Conservation (phyloP, 2,888 invertebrate genomes). For the Melinopterus prodromus region DNA sequence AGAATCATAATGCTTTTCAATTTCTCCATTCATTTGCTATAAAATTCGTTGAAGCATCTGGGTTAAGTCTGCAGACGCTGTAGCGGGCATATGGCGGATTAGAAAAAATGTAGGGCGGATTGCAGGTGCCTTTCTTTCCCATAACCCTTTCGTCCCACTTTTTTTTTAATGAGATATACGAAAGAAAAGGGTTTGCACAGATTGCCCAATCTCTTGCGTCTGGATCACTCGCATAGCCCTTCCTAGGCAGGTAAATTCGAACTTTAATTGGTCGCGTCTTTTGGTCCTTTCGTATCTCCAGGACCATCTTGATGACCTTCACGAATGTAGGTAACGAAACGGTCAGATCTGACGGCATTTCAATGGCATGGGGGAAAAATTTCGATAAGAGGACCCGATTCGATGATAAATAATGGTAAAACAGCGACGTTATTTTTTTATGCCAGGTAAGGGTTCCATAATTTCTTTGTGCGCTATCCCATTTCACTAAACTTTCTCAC, state of each 20-base stretch:
- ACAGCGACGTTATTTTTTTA: neutral
- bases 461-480: neutral
- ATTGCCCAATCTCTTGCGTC: conserved; percentile 32
- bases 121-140: conserved; percentile 46
- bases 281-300: conserved; percentile 15
- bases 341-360: neutral
- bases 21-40: neutral
- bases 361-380: neutral
- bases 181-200: conserved; percentile 38
- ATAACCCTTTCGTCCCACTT: conserved; percentile 43
- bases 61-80: neutral
- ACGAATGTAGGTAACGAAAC: conserved; percentile 4
- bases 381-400: neutral
- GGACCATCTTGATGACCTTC: conserved; percentile 7
- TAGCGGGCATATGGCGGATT: conserved; percentile 42
- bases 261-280: conserved; percentile 44
- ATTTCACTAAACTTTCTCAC: neutral
- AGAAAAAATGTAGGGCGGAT: conserved; percentile 43
- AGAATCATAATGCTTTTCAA: neutral
- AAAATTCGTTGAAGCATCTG: neutral
- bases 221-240: conserved; percentile 6
- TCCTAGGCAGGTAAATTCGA: conserved; percentile 45
- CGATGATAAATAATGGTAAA: neutral
- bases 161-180: conserved; percentile 36
- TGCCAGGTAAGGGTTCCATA: neutral